phyloP scores from a whole-genome alignment of 2,888 invertebrate genomes.

The Tetragonula carbonaria region DNA sequence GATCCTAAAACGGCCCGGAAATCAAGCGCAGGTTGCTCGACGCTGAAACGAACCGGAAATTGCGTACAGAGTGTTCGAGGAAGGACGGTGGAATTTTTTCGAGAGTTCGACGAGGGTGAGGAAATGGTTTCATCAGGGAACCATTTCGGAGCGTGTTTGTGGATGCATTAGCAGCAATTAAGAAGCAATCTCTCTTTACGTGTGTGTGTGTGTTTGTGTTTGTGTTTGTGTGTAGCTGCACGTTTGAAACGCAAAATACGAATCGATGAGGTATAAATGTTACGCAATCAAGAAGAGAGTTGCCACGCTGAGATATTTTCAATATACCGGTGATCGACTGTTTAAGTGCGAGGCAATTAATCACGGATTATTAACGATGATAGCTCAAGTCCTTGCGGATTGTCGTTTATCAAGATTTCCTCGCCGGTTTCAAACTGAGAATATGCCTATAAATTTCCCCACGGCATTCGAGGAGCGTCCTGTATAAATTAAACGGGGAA shows the following conservation, averaged over 20 bases:
- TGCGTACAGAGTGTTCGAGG: background rate
- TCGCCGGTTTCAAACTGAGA: background rate
- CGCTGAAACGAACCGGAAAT: conserved; percentile 17
- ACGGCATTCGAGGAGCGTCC: conserved; percentile 5
- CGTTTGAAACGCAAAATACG: background rate
- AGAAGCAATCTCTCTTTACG: background rate
- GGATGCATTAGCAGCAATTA: background rate
- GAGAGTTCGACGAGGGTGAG: background rate
- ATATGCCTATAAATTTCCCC: conserved; percentile 26
- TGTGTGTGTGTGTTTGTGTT: no score
- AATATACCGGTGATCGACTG: background rate
- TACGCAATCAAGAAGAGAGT: background rate
- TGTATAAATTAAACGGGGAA: conserved; percentile 58
- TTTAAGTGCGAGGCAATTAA: background rate
- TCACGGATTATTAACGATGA: conserved; percentile 27
- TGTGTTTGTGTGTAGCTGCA: background rate
- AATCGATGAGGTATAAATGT: background rate
- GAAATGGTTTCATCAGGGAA: background rate
- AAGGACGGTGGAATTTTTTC: background rate
- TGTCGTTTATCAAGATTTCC: conserved; percentile 26
- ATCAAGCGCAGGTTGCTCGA: conserved; percentile 4
- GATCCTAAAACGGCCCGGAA: conserved; percentile 17
- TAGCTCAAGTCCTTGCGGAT: background rate
- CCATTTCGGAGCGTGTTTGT: background rate
- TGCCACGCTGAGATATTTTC: background rate